These are phyloP conservation scores for Lithophane socia DNA, from an alignment of 2,888 invertebrate species.

Conservation along the genomic window DNA sequence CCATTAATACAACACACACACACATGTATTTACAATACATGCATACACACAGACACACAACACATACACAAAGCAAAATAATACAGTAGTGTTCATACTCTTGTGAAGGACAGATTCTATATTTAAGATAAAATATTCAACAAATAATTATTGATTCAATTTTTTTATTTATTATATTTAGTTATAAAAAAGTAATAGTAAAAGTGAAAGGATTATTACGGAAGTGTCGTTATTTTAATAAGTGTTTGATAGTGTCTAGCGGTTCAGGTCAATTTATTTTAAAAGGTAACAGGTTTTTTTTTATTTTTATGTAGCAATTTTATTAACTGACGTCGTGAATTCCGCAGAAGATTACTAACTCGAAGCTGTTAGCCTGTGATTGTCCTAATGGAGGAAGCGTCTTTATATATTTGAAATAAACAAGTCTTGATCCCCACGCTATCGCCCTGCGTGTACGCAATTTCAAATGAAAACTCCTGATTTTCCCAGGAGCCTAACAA, in stretches of 20 bases:
- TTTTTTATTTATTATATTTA: not conserved
- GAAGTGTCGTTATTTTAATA: slow-evolving; percentile 31
- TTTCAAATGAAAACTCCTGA: not conserved
- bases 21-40: not conserved
- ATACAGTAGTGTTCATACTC: slow-evolving; percentile 52
- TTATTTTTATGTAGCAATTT: not conserved
- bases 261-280: slow-evolving; percentile 30
- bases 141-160: not conserved
- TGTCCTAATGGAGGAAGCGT: not conserved
- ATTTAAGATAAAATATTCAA: not conserved
- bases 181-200: not conserved
- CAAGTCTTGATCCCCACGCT: no score
- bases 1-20: slow-evolving; percentile 24
- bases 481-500: not conserved
- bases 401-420: not conserved
- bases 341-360: not conserved
- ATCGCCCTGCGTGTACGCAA: no score
- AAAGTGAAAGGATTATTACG: slow-evolving; percentile 29
- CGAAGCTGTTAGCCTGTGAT: not conserved
- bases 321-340: slow-evolving; percentile 9
- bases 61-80: slow-evolving; percentile 35
- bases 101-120: slow-evolving; percentile 41
- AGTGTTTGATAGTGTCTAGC: slow-evolving; percentile 32
- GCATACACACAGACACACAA: slow-evolving; percentile 12
- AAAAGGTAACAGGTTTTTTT: slow-evolving; percentile 44